phyloP scores from a whole-genome alignment of 2,888 invertebrate species.

The Sarcophaga subvicina region DNA sequence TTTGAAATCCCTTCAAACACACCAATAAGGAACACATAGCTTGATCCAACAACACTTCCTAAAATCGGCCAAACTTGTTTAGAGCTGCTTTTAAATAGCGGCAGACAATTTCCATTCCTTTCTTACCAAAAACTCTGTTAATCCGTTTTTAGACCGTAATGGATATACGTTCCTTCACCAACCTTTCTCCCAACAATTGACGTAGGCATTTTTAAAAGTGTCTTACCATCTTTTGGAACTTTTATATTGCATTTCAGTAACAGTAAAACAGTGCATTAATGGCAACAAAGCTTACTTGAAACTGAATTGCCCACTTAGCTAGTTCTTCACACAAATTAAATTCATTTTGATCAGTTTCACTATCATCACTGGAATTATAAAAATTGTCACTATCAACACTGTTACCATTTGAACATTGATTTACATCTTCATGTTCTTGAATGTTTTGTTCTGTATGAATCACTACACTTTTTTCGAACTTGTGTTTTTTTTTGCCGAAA shows the following conservation, averaged over 20 bases:
- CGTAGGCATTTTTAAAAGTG: constrained; percentile 8
- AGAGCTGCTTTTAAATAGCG: neutral
- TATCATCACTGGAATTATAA: neutral
- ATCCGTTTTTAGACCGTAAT: neutral
- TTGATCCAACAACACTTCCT: neutral
- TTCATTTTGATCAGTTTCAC: neutral
- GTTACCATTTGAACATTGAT: no score
- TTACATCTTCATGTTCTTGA: no score
- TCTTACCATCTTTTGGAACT: constrained; percentile 32
- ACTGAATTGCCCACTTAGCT: neutral
- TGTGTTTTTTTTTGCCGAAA: no score
- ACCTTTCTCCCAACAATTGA: neutral
- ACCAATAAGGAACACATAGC: constrained; percentile 39
- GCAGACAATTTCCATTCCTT: neutral
- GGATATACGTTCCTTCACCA: neutral
- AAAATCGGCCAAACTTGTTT: neutral
- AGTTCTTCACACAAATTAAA: constrained; percentile 3
- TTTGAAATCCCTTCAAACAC: constrained; percentile 57
- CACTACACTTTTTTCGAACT: no score
- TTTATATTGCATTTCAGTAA: constrained; percentile 22
- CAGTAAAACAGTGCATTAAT: constrained; percentile 6
- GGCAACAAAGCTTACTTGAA: constrained; percentile 5
- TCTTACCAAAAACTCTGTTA: neutral
- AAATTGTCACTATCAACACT: no score
- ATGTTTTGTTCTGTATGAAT: no score